phyloP scores from a whole-genome alignment of 2,113 vertebrate species.

The Fukomys damarensis region DNA sequence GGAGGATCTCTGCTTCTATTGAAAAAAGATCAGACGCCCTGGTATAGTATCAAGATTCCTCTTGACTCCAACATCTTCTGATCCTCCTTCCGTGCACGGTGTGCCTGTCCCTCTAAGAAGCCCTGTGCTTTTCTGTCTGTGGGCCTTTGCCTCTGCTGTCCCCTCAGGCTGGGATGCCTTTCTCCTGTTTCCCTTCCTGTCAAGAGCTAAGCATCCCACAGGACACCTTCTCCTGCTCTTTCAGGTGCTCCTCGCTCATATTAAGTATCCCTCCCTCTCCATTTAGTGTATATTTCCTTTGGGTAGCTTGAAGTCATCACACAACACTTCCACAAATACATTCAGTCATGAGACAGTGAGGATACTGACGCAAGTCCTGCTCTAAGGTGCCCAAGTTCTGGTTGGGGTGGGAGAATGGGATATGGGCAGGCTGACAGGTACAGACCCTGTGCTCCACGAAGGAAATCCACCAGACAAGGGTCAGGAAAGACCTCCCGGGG shows the following conservation, averaged over 20 bases:
- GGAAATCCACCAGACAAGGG: no score
- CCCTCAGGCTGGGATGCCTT: neutral
- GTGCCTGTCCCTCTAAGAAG: neutral
- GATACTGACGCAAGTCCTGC: neutral
- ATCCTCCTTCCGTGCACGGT: neutral
- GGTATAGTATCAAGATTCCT: neutral
- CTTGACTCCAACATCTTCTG: neutral
- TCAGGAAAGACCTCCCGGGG: neutral
- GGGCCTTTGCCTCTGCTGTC: neutral
- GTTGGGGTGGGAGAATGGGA: no score
- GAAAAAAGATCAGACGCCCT: constrained; percentile 14
- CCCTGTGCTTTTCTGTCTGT: neutral
- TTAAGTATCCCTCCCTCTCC: neutral
- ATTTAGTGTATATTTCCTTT: neutral
- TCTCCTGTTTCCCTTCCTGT: neutral
- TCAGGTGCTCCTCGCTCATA: neutral
- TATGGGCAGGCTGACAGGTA: fast-evolving
- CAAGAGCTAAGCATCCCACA: neutral
- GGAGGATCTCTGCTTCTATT: neutral
- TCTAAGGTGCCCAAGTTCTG: neutral
- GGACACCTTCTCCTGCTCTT: neutral
- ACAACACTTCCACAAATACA: neutral
- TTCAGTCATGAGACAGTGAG: neutral
- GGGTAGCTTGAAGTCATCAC: neutral
- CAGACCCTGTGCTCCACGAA: neutral